Evolutionary conservation across 2,113 vertebrate genomes (phyloP).

Genomic region (Bambusicola thoracicus): DNA sequence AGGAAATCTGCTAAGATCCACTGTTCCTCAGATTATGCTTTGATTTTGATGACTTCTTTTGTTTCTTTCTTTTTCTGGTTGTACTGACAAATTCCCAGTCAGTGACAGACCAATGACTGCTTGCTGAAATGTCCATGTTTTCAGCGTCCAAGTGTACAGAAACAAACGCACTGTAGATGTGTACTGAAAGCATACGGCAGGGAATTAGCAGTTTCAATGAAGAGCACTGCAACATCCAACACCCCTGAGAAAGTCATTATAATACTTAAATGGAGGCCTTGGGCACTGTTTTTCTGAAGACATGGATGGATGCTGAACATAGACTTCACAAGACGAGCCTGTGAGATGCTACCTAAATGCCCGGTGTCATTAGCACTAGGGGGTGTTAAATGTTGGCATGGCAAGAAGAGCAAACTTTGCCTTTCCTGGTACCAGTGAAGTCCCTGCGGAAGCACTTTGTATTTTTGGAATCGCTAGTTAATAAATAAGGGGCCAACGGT

Average conservation of each 20-base stretch:
- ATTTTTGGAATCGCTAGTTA: constrained; percentile 47
- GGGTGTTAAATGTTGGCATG: background rate
- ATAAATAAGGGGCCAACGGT: constrained; percentile 55
- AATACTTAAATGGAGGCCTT: background rate
- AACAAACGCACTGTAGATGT: background rate
- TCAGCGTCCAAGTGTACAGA: background rate
- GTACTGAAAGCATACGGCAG: background rate
- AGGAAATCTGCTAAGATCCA: background rate
- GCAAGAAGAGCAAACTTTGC: background rate
- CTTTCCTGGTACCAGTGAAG: background rate
- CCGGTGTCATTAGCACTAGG: background rate
- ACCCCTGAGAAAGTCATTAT: background rate
- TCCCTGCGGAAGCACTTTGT: constrained; percentile 25
- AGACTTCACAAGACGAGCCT: background rate
- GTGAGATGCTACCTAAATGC: background rate
- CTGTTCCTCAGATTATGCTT: background rate
- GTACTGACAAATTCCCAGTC: background rate
- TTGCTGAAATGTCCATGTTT: background rate
- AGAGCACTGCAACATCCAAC: background rate
- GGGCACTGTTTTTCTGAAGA: background rate
- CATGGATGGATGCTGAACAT: background rate
- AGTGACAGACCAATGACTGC: background rate
- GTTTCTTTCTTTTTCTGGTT: constrained; percentile 5
- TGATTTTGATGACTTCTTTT: constrained; percentile 18
- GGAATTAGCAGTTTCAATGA: background rate